Conservation (phyloP, 2,797 vertebrate genomes). For the Setipinna tenuifilis region DNA sequence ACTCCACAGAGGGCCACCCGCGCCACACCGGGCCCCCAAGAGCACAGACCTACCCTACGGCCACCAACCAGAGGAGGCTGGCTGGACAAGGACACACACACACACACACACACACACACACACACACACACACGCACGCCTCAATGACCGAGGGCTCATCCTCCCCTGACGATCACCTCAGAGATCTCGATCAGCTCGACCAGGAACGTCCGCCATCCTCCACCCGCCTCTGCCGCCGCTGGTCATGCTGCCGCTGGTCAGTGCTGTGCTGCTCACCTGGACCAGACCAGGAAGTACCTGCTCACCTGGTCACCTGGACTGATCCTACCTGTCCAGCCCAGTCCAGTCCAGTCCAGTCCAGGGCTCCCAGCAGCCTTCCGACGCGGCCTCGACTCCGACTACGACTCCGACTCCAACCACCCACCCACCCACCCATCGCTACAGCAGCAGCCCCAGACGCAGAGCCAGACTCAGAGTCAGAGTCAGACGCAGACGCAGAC, state of each 20-base stretch:
- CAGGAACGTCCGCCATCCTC: slow-evolving; percentile 2
- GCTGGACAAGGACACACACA: not conserved
- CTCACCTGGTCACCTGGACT: no score
- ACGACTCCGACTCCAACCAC: no score
- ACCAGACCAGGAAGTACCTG: no score
- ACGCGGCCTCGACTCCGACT: no score
- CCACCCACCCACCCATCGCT: no score
- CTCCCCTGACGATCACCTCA: not conserved
- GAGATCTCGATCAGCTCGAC: not conserved
- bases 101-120: not conserved
- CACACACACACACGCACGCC: not conserved
- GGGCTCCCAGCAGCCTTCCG: no score
- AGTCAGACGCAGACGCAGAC: not conserved
- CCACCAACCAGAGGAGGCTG: not conserved
- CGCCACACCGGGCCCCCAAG: not conserved
- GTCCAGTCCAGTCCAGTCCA: no score
- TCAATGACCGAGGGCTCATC: not conserved
- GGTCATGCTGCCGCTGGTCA: slow-evolving; percentile 17
- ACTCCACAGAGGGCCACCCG: not conserved
- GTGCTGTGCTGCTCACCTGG: no score
- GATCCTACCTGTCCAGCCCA: no score
- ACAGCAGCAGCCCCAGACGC: not conserved
- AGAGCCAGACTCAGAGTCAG: slow-evolving; percentile 20
- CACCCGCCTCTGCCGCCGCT: slow-evolving; percentile 36
- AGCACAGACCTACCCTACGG: not conserved